Evolutionary conservation across 2,113 vertebrate genomes (phyloP), one percentile per base, ranked within the genome.

Genomic region (Oreocharis arfaki): DNA sequence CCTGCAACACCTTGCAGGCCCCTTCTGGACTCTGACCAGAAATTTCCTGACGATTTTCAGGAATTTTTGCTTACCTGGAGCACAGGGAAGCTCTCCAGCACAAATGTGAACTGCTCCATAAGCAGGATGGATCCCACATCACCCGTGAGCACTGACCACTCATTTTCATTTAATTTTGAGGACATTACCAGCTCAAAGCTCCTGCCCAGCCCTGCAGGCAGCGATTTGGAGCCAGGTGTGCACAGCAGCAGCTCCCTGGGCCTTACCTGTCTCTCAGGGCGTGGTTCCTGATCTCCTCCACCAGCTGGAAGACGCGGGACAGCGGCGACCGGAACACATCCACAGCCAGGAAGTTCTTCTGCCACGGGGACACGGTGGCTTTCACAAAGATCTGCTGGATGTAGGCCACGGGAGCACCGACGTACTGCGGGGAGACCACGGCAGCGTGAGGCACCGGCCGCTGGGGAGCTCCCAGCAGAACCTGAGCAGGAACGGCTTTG

Each of bases 301-400:
- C 98, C 22, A 99, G 97, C 90, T 97, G 98, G 84, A 99, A 99
- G 27, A 99, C 99, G 2, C 98, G 98, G 42, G 99, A 98, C 44
- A 99, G 98, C 2, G 99, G 99, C 0, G 99, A 99, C 4, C 99
- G 99, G 64, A 99, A 99, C 12, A 99, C 98, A 30, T 99, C 99
- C 8, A 99, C 99, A 0, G 99, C 98, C 57, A 99, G 98, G 96
- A 99, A 98, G 90, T 97, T 98, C 98, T 97, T 99, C 94, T 99
- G 99, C 99, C 99, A 99, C 3, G 99, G 99, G 78, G 99, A 99
- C 71, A 99, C 99, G 0, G 98, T 99, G 11, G 99, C 98, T 95
- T 99, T 99, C 87, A 99, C 99, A 64, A 99, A 89, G 91, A 99
- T 98, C 98, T 99, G 99, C 97, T 99, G 99, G 92, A 99, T 98